Percentiles rank a stretch among this genome's conserved stretches.
Conservation (phyloP, 2,113 vertebrate genomes). For the Tapirus terrestris region DNA sequence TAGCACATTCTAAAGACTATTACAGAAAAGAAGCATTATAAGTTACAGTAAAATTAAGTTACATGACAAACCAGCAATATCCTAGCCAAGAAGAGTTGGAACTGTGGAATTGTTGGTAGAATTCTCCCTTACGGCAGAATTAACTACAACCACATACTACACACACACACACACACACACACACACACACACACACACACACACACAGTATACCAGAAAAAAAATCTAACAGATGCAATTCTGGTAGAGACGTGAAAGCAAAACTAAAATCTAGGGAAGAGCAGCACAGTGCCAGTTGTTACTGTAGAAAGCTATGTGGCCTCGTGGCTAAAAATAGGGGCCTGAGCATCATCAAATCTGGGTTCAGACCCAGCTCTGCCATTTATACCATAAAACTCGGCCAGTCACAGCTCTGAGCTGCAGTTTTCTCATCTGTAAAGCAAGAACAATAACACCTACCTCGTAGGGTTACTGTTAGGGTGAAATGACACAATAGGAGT, state of each 20-base stretch:
- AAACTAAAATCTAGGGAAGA: slow-evolving; percentile 7
- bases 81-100: not conserved
- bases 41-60: not conserved
- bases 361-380: not conserved
- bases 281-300: not conserved
- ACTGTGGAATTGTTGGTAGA: not conserved
- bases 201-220: not conserved
- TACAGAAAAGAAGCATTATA: not conserved
- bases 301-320: not conserved
- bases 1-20: slow-evolving; percentile 9
- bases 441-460: not conserved
- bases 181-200: not conserved
- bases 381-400: not conserved
- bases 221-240: not conserved
- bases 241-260: not conserved
- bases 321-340: not conserved
- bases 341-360: not conserved
- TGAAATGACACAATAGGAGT: not conserved
- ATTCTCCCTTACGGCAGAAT: not conserved
- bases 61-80: not conserved
- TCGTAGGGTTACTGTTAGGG: not conserved
- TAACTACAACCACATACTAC: not conserved
- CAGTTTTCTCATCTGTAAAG: not conserved
- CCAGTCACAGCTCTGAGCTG: not conserved
- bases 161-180: too few relatives aligned